Conservation (phyloP, 1,140 invertebrate genomes). For the Drosophila serrata region DNA sequence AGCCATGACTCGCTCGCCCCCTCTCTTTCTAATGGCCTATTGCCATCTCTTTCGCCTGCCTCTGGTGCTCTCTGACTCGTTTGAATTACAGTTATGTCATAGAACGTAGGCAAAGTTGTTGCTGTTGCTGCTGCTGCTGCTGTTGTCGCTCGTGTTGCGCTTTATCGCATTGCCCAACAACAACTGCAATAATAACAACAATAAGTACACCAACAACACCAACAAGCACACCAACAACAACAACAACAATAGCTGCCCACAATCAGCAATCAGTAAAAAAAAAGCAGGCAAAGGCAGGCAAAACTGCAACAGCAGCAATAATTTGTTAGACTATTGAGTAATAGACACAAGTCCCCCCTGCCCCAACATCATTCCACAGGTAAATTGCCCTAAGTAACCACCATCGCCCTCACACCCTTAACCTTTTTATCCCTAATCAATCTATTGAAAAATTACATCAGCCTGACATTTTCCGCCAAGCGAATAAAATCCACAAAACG, state of each 20-base stretch:
- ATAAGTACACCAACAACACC: conserved; percentile 28
- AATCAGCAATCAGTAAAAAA: conserved; percentile 59
- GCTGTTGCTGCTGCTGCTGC: conserved; percentile 26
- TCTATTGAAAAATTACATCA: conserved; percentile 46
- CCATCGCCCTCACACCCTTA: conserved; percentile 36
- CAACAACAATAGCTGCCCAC: conserved; percentile 30
- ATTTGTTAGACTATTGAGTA: conserved; percentile 53
- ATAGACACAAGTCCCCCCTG: conserved; percentile 44
- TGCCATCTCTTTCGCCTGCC: conserved; percentile 39
- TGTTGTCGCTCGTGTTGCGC: conserved; percentile 61
- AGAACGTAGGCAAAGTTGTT: conserved; percentile 73
- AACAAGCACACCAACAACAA: conserved; percentile 3
- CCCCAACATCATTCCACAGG: conserved; percentile 34
- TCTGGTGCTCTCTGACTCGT: conserved; percentile 61
- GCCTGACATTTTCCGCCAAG: conserved; percentile 43
- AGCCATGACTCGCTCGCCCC: conserved; percentile 9
- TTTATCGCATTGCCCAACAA: conserved; percentile 61
- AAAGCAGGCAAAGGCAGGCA: no score
- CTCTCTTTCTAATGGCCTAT: conserved; percentile 31
- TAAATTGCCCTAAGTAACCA: conserved; percentile 8
- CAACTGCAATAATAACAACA: conserved; percentile 20
- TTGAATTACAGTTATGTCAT: conserved; percentile 84
- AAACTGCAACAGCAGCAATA: conserved; percentile 37
- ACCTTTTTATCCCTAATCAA: conserved; percentile 49
- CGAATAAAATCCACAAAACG: conserved; percentile 45